Base-by-base conservation (phyloP, 2,113 vertebrate genomes). In the Spheniscus mendiculus region DNA sequence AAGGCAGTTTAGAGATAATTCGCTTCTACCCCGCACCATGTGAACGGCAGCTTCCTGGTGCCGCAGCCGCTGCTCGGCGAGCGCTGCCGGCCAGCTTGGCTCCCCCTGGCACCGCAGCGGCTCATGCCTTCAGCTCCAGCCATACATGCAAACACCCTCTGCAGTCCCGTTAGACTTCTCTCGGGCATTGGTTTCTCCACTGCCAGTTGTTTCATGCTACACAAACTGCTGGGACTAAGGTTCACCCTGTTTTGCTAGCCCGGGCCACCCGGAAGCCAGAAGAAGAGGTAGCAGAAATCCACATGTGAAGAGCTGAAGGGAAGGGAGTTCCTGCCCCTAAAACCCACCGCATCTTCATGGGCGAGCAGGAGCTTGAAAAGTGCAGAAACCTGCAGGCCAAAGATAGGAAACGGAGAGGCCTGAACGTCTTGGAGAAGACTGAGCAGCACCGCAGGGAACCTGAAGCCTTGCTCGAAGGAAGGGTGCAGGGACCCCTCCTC, bases 21-120 rank as follows among this genome's bases (percentile, higher is more conserved):
- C 0, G 0, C n/a, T 89, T 67, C 47, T 36, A 11, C 5, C 17
- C 15, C 11, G 3, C 32, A 30, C 22, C 3, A 0, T 2, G 6
- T 45, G 53, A 42, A 42, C 1, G 3, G 62, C 15, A 11, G 70
- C 49, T 67, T 66, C 30, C 29, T 2, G 3, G n/a, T 52, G 34
- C 53, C 6, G 0, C 22, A 38, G 65, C 52, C 1, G 1, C 11
- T 19, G 23, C 34, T 29, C 1, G 4, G n/a, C 0, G 1, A 84
- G 67, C 4, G 3, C 22, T 36, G 55, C 22, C 2, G 6, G 30
- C 42, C 11, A 10, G 40, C 29, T 45, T 0, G 0, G 32, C n/a
- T 66, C 10, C 38, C 25, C 0, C 0, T 5, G 0, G 34, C 77
- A 49, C 40, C 2, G 11, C 88, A 79, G 26, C 3, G 1, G 65